Percentiles rank a stretch among this genome's conserved stretches.
Evolutionary conservation across 2,888 invertebrate genomes (phyloP).

Genomic region (Psylliodes chrysocephalus): DNA sequence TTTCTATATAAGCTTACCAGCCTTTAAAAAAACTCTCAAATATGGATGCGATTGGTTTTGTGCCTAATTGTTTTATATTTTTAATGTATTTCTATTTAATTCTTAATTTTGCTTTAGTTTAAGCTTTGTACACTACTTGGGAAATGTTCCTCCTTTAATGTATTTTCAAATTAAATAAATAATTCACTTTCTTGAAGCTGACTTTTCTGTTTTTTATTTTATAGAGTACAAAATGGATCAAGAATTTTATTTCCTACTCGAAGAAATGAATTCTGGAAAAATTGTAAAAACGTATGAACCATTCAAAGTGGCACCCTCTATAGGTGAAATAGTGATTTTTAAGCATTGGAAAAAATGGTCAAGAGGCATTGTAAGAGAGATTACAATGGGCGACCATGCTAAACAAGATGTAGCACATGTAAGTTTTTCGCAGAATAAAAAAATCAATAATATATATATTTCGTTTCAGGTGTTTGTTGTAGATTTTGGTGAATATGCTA

Average conservation of each 20-base stretch:
- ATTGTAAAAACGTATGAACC: slow-evolving; percentile 41
- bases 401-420: slow-evolving; percentile 21
- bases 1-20: too few relatives aligned
- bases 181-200: neutral
- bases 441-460: too few relatives aligned
- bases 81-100: too few relatives aligned
- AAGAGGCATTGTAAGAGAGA: slow-evolving; percentile 45
- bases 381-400: slow-evolving; percentile 27
- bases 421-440: too few relatives aligned
- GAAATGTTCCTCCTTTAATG: too few relatives aligned
- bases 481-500: slow-evolving; percentile 50
- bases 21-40: too few relatives aligned
- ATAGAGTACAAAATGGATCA: slow-evolving; percentile 42
- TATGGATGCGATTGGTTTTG: too few relatives aligned
- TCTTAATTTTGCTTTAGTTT: too few relatives aligned
- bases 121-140: too few relatives aligned
- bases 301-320: slow-evolving; percentile 49
- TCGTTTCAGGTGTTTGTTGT: slow-evolving; percentile 50
- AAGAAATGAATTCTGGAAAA: slow-evolving; percentile 43
- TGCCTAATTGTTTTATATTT: too few relatives aligned
- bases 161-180: too few relatives aligned
- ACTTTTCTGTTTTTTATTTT: neutral
- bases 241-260: slow-evolving; percentile 37
- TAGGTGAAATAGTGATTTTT: slow-evolving; percentile 52
- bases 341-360: slow-evolving; percentile 49